Base-by-base conservation (phyloP, 2,888 invertebrate genomes). In the Cabera pusaria region DNA sequence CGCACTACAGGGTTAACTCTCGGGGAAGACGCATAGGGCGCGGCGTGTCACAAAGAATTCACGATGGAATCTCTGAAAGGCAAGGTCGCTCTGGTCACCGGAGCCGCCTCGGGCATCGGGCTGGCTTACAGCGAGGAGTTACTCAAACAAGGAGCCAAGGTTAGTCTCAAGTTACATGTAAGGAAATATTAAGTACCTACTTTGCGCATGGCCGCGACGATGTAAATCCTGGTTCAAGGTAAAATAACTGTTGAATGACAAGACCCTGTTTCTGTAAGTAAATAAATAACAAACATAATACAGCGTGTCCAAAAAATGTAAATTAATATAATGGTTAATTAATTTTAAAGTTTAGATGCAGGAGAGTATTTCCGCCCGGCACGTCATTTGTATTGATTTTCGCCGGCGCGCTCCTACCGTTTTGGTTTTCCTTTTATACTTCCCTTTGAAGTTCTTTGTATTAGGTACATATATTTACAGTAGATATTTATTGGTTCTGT, bases 31-130 rank as follows among this genome's bases (percentile, higher is more conserved):
- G 73, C 71, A 70, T 61, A 66, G 64, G 75, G 73, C 72, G 77
- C 73, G 75, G 71, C 63, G 62, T 56, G 49, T 65, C 44, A 51
- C 50, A 24, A 52, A 48, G 50, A 63, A 60, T 58, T 55, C 59
- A 58, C 51, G 32, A 94, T 94, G 93, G 94, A 94, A 67, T 19
- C 28, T 3, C 75, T 94, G 48, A 93, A 93, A 75, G 93, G 93
- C 50, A 93, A 93, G 77, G 93, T 94, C 40, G 94, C 92, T 23
- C 78, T 94, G 45, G 91, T 94, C 36, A 94, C 94, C 11, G 94
- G 94, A 16, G 94, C 93, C 27, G 94, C 93, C 6, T 92, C 93
- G 28, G 94, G 94, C 36, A 92, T 94, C 53, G 95, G 94, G 1
- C 89, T 92, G 43, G 92, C 93, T n/a, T 94, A 93, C 62, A 92